Percentiles rank a stretch among this genome's conserved stretches.
Conservation (phyloP, 2,113 vertebrate genomes). For the Nothocercus nigrocapillus region DNA sequence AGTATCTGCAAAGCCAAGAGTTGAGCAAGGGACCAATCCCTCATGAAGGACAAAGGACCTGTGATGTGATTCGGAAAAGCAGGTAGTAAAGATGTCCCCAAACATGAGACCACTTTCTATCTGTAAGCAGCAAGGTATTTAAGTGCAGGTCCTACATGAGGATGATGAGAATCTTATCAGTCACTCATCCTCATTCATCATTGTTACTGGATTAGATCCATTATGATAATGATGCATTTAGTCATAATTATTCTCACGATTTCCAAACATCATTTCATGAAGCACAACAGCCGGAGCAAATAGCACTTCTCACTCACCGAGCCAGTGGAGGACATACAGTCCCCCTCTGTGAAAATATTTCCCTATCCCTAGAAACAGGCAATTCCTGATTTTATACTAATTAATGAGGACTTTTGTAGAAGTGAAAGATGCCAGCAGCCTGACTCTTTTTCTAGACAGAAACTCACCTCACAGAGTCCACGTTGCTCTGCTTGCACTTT, state of each 20-base stretch:
- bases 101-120: no score
- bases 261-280: background rate
- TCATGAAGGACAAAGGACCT: background rate
- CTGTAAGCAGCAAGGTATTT: background rate
- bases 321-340: background rate
- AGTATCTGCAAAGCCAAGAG: background rate
- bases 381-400: background rate
- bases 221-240: accelerated
- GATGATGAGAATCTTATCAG: background rate
- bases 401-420: background rate
- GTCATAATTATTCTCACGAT: background rate
- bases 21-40: background rate
- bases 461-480: background rate
- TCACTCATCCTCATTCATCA: background rate
- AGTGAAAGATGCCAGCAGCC: background rate
- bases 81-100: background rate
- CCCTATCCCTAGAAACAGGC: background rate
- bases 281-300: background rate
- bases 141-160: background rate
- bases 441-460: background rate
- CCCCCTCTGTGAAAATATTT: background rate
- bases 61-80: background rate
- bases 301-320: background rate
- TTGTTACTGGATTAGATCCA: background rate
- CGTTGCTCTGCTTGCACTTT: background rate